Conservation (phyloP, 2,888 invertebrate genomes). For the Tiliacea citrago region DNA sequence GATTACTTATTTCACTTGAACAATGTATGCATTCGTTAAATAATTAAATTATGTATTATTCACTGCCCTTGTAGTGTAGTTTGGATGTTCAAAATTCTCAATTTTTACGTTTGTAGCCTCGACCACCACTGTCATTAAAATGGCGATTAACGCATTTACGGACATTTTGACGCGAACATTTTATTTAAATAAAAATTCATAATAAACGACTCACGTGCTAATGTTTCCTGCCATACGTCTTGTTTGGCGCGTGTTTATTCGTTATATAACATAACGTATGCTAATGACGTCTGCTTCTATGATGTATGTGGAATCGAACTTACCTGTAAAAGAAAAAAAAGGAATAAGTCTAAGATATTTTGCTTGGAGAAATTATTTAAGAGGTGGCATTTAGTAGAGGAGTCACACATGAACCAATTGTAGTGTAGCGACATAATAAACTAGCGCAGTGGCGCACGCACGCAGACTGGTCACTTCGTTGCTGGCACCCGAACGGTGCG, state of each 20-base stretch:
- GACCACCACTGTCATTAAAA: neutral
- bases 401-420: neutral
- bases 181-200: constrained; percentile 23
- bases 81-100: neutral
- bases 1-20: neutral
- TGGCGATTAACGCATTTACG: neutral
- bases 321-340: constrained; percentile 62
- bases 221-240: constrained; percentile 72
- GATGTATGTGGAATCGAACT: constrained; percentile 55
- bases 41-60: neutral
- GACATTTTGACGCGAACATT: neutral
- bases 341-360: constrained; percentile 6
- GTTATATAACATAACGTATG: constrained; percentile 57
- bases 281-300: constrained; percentile 60
- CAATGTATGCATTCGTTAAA: neutral
- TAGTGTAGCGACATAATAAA: no score
- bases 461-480: no score
- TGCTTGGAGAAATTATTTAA: constrained; percentile 16
- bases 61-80: neutral
- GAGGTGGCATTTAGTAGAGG: neutral
- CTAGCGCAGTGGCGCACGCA: no score
- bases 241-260: constrained; percentile 53
- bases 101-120: neutral
- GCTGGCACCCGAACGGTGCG: no score
- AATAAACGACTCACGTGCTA: constrained; percentile 54